Evolutionary conservation across 2,797 vertebrate species (phyloP), one percentile per base, ranked within the genome.

Genomic region (Naso thynnoides): DNA sequence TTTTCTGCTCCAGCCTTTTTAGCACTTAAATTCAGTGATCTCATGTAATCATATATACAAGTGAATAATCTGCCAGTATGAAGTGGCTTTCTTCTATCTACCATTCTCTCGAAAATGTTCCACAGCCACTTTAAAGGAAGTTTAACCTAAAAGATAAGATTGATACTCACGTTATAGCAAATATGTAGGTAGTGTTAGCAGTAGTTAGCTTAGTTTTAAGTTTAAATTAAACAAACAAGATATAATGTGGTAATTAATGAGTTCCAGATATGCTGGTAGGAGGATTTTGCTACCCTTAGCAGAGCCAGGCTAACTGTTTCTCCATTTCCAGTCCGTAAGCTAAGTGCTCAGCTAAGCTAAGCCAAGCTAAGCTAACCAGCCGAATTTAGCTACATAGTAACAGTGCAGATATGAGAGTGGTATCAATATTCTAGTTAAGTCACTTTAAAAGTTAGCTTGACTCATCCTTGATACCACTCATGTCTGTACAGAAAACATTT

Each of bases 1-100:
- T 52, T 57, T 41, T 60, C 44, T 23, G 27, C 31, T 36, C 18
- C 47, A 58, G 42, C 62, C 38, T 41, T 52, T 18, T 60, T 10
- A 27, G 58, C 23, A 62, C 50, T 54, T 53, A 21, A 23, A n/a
- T n/a, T n/a, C n/a, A 10, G 5, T 55, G 15, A 16, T 18, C 50
- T 58, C 21, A 23, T 6, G 21, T 47, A 29, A 19, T 58, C 33
- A 61, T 9, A 38, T 11, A 15, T 18, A 45, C 11, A 70, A 13
- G 11, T 50, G 41, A 64, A 39, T 21, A 60, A n/a, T 54, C 52
- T 42, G 54, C 58, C 39, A 21, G 49, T 15, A 47, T 19, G 50
- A 65, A 62, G 3, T 33, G 36, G 41, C 21, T 44, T 49, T 31
- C 39, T 45, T 69, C 23, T 29, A 50, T 29, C 39, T 8, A 13